Evolutionary conservation across 1,140 invertebrate genomes (phyloP).

Genomic region (Nephila pilipes): DNA sequence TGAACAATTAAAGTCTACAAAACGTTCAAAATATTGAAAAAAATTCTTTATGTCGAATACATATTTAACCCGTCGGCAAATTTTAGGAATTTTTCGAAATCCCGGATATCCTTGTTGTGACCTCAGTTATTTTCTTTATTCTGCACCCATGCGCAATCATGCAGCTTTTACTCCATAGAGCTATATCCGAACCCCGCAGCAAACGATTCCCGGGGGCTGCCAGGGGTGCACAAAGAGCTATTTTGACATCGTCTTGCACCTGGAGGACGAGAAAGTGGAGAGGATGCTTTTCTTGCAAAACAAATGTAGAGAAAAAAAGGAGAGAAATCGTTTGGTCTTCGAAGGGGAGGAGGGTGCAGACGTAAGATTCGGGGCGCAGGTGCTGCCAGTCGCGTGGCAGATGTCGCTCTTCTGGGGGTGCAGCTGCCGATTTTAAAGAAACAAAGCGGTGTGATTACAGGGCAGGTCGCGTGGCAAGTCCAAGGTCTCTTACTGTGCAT

Average conservation of each 20-base stretch:
- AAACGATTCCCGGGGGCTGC: too few relatives aligned
- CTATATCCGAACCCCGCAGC: too few relatives aligned
- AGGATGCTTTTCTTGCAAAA: neutral
- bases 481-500: neutral
- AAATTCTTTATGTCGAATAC: too few relatives aligned
- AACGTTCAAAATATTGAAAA: too few relatives aligned
- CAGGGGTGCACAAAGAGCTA: too few relatives aligned
- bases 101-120: too few relatives aligned
- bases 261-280: constrained; percentile 29
- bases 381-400: constrained; percentile 62
- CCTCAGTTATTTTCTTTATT: too few relatives aligned
- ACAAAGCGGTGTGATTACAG: constrained; percentile 17
- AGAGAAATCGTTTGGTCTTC: neutral
- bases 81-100: too few relatives aligned
- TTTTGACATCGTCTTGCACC: neutral
- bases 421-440: constrained; percentile 26
- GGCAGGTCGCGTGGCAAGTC: constrained; percentile 38
- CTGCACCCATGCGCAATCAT: too few relatives aligned
- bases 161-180: too few relatives aligned
- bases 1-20: too few relatives aligned
- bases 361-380: constrained; percentile 21
- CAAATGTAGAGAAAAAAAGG: neutral
- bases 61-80: too few relatives aligned
- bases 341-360: neutral
- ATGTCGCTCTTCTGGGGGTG: constrained; percentile 23